These are phyloP conservation scores for Spodoptera frugiperda DNA, from an alignment of 1,140 invertebrate species.

Conservation along the genomic window DNA sequence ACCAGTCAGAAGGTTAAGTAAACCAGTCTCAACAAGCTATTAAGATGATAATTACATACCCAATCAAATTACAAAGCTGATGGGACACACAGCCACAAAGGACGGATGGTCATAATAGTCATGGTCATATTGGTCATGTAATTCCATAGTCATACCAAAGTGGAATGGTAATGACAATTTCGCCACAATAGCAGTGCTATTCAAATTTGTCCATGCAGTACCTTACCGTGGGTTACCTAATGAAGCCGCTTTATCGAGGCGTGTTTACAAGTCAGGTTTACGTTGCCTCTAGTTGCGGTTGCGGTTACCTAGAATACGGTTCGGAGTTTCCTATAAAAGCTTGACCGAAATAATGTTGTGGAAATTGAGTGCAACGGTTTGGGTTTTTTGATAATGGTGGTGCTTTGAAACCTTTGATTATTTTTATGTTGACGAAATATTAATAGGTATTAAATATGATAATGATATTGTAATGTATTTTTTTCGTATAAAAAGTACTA, in stretches of 20 bases:
- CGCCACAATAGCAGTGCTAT: constrained; percentile 12
- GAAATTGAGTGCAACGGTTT: too few relatives aligned
- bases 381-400: neutral
- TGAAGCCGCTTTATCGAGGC: constrained; percentile 24
- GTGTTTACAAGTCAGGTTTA: constrained; percentile 13
- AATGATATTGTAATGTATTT: too few relatives aligned
- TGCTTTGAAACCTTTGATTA: neutral
- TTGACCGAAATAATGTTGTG: neutral
- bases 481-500: too few relatives aligned
- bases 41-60: constrained; percentile 18
- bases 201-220: constrained; percentile 35
- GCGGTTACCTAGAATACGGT: constrained; percentile 13
- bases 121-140: neutral
- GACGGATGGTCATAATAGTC: neutral
- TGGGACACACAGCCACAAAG: neutral
- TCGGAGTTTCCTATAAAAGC: neutral
- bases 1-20: neutral
- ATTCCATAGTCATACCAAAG: constrained; percentile 3
- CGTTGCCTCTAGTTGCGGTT: constrained; percentile 29
- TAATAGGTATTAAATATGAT: too few relatives aligned
- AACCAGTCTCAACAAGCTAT: neutral
- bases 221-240: constrained; percentile 11
- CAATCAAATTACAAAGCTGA: neutral
- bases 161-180: constrained; percentile 20
- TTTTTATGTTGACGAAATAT: too few relatives aligned